Base-by-base conservation (phyloP, 2,113 vertebrate genomes). In the Mastomys coucha region DNA sequence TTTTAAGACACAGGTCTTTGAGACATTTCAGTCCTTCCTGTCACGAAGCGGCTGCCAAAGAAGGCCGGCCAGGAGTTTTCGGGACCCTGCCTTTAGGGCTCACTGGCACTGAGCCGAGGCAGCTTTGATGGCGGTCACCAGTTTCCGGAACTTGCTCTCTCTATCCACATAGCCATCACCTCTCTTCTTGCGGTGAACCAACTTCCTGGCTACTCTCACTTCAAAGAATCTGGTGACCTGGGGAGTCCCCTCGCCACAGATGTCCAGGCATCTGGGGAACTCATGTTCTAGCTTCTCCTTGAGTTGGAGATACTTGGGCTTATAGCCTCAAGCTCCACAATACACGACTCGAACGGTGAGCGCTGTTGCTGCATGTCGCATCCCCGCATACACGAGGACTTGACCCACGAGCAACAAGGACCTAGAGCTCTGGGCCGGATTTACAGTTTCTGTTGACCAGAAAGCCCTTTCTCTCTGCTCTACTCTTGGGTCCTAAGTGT, bases 121-220 rank as follows among this genome's bases (percentile, higher is more conserved):
- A 0, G 92, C 72, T 91, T 98, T 97, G 89, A 98, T 97, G 94
- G 98, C 98, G 0, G 95, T 81, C 63, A 98, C 78, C 65, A 99
- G 97, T 58, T 91, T 97, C 76, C 77, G 90, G 7, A 98, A 98
- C 89, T 98, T 98, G 95, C 88, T 87, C 0, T 97, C 80, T 0
- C 94, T 96, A 76, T 98, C 98, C 58, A 98, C 98, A 0, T 95
- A 98, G 9, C 98, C 98, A 81, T 98, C 98, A 0, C 98, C 98
- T 36, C 95, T 96, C 98, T 98, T 98, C 93, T 98, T 98, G 26
- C 98, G 98, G 91, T 98, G 98, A 56, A 98, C 96, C 96, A 98
- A 84, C 87, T 98, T 98, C 56, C 98, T 98, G 0, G 96, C 97
- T 45, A 98, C 95, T 0, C 75, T 97, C 36, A 98, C 98, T 98